Evolutionary conservation across 2,888 invertebrate species (phyloP), one percentile per base, ranked within the genome.

Genomic region (Oxycera nigricornis): DNA sequence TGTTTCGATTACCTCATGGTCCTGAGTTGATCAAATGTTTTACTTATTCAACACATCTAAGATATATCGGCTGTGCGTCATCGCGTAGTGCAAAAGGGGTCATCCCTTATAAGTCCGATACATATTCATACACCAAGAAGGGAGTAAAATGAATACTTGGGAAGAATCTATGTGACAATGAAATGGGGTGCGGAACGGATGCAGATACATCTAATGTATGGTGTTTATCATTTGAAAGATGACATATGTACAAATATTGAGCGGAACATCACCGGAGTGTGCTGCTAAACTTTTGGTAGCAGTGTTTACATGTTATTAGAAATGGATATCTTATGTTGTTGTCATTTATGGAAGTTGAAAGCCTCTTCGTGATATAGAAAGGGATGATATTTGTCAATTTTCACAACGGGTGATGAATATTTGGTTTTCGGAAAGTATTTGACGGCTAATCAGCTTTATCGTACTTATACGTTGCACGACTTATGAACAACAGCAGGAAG

Each of bases 141-240:
- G 26, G 50, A 70, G 11, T 28, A 20, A 55, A 52, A 7, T 24
- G 7, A 55, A 31, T 20, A 14, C 24, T 2, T 24, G 55, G 52
- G 73, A 73, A n/a, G 65, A 73, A 73, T 73, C 67, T 73, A 65
- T 73, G n/a, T n/a, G 73, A 73, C 55, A 73, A 55, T 65, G 28
- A 31, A 73, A 65, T 73, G 55, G 73, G 73, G 73, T 73, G 62
- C 57, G 39, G 26, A 59, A 59, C n/a, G 35, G 30, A 39, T 28
- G 41, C 30, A 31, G 20, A 28, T 28, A 28, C 46, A 22, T 14
- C n/a, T 14, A 46, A 9, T 14, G 39, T 20, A 31, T 28, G 31
- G 61, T 74, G 70, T 74, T 76, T 74, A 76, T 76, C 70, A 74
- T 76, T 76, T 76, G 76, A 74, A 73, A 74, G 73, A 74, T 76